Base-by-base conservation (phyloP, 2,113 vertebrate species). In the Rissa tridactyla region DNA sequence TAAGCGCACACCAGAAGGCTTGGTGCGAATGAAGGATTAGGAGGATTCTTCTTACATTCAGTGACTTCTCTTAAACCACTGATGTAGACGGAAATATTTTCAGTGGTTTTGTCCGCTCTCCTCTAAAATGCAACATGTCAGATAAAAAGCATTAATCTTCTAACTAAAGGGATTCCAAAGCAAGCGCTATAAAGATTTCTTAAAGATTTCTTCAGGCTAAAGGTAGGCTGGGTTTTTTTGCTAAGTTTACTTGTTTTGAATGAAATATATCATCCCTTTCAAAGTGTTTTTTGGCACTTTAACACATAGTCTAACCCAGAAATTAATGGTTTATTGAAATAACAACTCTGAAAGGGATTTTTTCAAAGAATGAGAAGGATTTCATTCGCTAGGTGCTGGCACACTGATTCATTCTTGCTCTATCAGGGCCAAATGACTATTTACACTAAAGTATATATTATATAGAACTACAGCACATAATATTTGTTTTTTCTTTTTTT, bases 311-410 rank as follows among this genome's bases (percentile, higher is more conserved):
- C 42, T 75, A 93, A 77, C 40, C 15, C 55, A 92, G 47, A 81
- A 92, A 78, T 77, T 86, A 92, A 81, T 71, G 72, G 22, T 17
- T 77, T 93, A 88, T 81, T 92, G 85, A 96, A 94, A 93, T 66
- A 94, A 61, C 22, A 86, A 42, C 34, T 88, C 73, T 81, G 71
- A 96, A 92, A 81, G 25, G 34, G 18, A 34, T 69, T 82, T 87
- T 87, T 91, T 65, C 78, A 80, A 90, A 62, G 58, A 85, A 80
- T 55, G 46, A 52, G 78, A 88, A 91, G 40, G 58, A 51, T 93
- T 95, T 96, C 5, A n/a, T 90, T 90, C 72, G 25, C 32, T 93
- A 19, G 27, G 23, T 93, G n/a, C 38, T 90, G 55, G 34, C 36
- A 93, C 47, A 88, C 36, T 68, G 62, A 81, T 83, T 95, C 69